These are phyloP conservation scores for Syngnathus scovelli DNA, from an alignment of 2,113 vertebrate genomes.

Conservation along the genomic window DNA sequence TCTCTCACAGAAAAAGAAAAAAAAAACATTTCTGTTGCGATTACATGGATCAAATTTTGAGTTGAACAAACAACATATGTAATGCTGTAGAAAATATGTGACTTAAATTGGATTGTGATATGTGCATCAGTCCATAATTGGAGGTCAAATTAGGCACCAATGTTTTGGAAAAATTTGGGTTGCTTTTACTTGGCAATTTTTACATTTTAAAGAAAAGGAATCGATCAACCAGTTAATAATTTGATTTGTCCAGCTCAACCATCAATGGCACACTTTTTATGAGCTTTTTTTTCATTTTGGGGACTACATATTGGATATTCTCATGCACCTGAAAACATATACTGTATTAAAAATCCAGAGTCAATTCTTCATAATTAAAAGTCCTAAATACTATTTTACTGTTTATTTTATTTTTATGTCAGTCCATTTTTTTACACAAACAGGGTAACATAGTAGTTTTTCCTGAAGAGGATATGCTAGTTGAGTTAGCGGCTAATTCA, in stretches of 20 bases:
- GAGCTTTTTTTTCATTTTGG: no score
- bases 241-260: no score
- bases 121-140: not conserved
- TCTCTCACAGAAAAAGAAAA: not conserved
- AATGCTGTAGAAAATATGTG: not conserved
- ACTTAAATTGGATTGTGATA: not conserved
- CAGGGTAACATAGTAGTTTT: not conserved
- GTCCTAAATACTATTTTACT: no score
- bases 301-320: no score
- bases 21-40: not conserved
- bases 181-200: no score
- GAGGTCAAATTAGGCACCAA: not conserved
- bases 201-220: no score
- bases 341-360: not conserved
- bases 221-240: no score
- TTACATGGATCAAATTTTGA: not conserved
- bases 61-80: not conserved
- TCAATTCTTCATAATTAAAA: not conserved
- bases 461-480: not conserved
- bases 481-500: not conserved
- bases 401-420: no score
- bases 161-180: not conserved
- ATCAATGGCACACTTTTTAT: no score
- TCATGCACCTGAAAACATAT: no score
- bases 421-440: not conserved